Conservation (phyloP, 2,888 invertebrate genomes). For the Galeopsomyia nigrocyanea region DNA sequence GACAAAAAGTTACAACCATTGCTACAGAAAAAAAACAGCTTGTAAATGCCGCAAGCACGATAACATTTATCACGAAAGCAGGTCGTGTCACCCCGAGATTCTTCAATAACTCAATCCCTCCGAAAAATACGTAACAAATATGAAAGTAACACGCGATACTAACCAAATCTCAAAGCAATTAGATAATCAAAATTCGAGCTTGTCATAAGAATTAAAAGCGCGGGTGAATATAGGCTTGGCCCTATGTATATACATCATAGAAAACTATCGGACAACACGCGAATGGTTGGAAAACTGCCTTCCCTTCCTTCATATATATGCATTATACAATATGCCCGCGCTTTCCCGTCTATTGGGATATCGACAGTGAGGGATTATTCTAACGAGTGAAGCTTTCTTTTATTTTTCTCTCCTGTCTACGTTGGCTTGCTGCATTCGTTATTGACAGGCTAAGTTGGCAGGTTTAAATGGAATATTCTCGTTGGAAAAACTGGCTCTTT, state of each 20-base stretch:
- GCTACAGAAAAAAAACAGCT: too few species aligned
- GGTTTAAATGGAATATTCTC: constrained; percentile 24
- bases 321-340: background rate
- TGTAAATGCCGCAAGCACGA: too few species aligned
- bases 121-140: too few species aligned
- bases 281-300: constrained; percentile 7
- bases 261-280: background rate
- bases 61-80: too few species aligned
- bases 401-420: background rate
- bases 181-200: background rate
- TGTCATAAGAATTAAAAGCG: constrained; percentile 8
- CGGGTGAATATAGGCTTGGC: background rate
- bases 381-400: constrained; percentile 16
- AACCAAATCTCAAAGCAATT: constrained; percentile 11
- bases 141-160: background rate
- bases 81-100: too few species aligned
- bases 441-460: constrained; percentile 26
- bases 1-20: too few species aligned
- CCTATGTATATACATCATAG: background rate
- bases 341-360: constrained; percentile 2
- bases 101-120: too few species aligned
- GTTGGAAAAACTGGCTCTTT: background rate
- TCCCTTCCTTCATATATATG: too few species aligned
- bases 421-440: background rate
- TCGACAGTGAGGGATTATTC: constrained; percentile 15